phyloP scores from a whole-genome alignment of 2,113 vertebrate species.

The Forbesichthys papilliferus region DNA sequence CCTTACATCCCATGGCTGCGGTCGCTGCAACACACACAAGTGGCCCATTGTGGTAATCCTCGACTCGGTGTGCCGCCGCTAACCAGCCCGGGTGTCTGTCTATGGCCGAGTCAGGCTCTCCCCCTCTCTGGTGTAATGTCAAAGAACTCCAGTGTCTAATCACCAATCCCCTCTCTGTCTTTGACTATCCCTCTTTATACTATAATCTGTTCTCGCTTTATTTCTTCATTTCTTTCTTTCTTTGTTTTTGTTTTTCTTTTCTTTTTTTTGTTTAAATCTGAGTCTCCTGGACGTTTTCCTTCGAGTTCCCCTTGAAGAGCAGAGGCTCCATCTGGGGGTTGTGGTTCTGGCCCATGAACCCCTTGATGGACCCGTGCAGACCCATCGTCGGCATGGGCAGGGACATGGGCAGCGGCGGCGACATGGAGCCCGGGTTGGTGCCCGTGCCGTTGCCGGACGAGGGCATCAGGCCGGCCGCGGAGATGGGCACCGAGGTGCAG shows the following conservation, averaged over 20 bases:
- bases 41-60: conserved; percentile 72
- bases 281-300: conserved; percentile 95
- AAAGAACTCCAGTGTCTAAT: conserved; percentile 72
- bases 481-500: conserved; percentile 69
- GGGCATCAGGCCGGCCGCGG: conserved; percentile 60
- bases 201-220: neutral
- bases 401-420: conserved; percentile 75
- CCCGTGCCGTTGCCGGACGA: conserved; percentile 71
- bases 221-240: conserved; percentile 19
- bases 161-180: conserved; percentile 71
- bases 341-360: conserved; percentile 83
- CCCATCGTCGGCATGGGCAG: conserved; percentile 80
- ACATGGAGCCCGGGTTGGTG: conserved; percentile 64
- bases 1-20: conserved; percentile 69
- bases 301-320: conserved; percentile 90
- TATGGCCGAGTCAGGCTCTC: conserved; percentile 70
- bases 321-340: conserved; percentile 87
- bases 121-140: conserved; percentile 70
- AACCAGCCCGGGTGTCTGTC: conserved; percentile 71
- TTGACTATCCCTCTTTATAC: conserved; percentile 39
- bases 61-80: conserved; percentile 71
- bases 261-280: conserved; percentile 79
- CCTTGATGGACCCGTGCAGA: conserved; percentile 81
- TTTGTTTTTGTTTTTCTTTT: conserved; percentile 18
- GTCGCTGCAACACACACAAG: conserved; percentile 74